A percentile compares a stretch with the other conserved stretches of the same genome.
Conservation (phyloP, 2,113 vertebrate genomes). For the Leucopternis melanops region DNA sequence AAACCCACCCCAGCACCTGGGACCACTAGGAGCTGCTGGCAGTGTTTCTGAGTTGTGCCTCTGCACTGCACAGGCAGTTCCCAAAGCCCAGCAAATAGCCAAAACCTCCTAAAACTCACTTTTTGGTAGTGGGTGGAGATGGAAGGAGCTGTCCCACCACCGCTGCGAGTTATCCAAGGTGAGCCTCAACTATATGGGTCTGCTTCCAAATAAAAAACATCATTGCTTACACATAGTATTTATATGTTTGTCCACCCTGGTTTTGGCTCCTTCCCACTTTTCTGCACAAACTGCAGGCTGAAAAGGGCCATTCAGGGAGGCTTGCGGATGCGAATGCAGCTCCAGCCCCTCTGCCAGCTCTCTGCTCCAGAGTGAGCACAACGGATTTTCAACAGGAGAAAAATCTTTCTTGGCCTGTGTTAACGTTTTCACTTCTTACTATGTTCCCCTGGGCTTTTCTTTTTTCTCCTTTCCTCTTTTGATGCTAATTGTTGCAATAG, state of each 20-base stretch:
- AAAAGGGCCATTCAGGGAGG: conserved; percentile 57
- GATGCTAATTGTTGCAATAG: background rate
- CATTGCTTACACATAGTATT: conserved; percentile 30
- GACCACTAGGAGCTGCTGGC: background rate
- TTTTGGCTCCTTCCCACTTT: conserved; percentile 11
- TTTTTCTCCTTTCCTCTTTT: background rate
- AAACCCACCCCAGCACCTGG: background rate
- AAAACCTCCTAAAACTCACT: background rate
- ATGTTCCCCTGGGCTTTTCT: background rate
- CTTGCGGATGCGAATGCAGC: fast-evolving
- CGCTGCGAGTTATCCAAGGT: conserved; percentile 17
- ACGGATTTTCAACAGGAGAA: conserved; percentile 4
- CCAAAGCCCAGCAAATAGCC: too few relatives aligned
- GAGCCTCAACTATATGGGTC: background rate
- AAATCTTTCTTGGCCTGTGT: background rate
- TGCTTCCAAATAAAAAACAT: conserved; percentile 17
- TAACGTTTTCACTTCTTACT: conserved; percentile 6
- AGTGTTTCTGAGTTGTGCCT: too few relatives aligned
- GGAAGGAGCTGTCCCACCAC: background rate
- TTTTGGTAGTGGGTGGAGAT: background rate
- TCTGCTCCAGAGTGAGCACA: background rate
- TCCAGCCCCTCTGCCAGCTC: background rate
- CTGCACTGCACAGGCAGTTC: too few relatives aligned
- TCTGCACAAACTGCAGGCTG: conserved; percentile 27
- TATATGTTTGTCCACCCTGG: conserved; percentile 20